phyloP scores from a whole-genome alignment of 2,113 vertebrate species.

The Poecilia latipinna region DNA sequence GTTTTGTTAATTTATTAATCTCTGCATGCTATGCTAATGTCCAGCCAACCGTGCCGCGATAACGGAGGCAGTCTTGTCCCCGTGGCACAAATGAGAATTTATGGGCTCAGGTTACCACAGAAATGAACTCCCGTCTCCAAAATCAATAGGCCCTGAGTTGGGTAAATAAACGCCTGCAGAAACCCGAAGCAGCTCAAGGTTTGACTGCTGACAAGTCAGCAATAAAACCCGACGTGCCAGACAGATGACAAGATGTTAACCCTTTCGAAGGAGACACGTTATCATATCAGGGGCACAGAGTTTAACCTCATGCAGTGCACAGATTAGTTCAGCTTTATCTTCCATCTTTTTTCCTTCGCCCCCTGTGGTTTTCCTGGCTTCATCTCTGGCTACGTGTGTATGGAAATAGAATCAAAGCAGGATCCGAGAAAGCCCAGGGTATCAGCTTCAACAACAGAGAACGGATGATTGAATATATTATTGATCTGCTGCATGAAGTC shows the following conservation, averaged over 20 bases:
- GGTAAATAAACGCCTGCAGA: constrained; percentile 52
- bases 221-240: constrained; percentile 49
- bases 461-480: constrained; percentile 69
- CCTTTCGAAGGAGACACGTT: constrained; percentile 13
- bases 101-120: constrained; percentile 59
- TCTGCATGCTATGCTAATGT: constrained; percentile 60
- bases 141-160: constrained; percentile 65
- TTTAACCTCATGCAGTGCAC: constrained; percentile 23
- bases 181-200: constrained; percentile 29
- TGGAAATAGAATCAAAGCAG: constrained; percentile 20
- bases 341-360: not conserved
- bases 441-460: constrained; percentile 46
- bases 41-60: constrained; percentile 56
- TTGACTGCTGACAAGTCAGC: constrained; percentile 41
- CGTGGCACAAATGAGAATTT: constrained; percentile 67
- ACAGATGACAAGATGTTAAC: constrained; percentile 26
- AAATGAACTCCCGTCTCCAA: constrained; percentile 55
- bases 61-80: constrained; percentile 53
- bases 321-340: constrained; percentile 29
- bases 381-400: constrained; percentile 4
- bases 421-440: constrained; percentile 32
- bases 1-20: constrained; percentile 73
- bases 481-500: constrained; percentile 70
- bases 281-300: constrained; percentile 10
- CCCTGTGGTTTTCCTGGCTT: not conserved